These are phyloP conservation scores for Eurois occulta DNA, from an alignment of 2,888 invertebrate species.

Conservation along the genomic window DNA sequence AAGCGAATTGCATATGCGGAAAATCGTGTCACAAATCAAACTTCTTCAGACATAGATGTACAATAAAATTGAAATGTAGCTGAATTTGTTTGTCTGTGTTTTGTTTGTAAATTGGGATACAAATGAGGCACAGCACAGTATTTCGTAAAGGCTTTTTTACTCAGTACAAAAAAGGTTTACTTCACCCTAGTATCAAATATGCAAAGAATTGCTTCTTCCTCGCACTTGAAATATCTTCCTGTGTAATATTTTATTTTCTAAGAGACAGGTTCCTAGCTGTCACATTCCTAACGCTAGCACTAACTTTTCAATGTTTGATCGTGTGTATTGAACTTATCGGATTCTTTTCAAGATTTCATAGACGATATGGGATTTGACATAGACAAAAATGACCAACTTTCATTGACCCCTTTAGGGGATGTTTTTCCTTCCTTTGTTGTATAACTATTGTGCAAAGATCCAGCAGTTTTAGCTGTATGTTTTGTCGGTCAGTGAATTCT, in stretches of 20 bases:
- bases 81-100: no score
- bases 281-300: slow-evolving; percentile 21
- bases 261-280: slow-evolving; percentile 14
- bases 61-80: background rate
- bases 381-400: background rate
- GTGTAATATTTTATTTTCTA: slow-evolving; percentile 31
- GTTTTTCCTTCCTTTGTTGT: background rate
- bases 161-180: background rate
- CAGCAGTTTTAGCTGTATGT: background rate
- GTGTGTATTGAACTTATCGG: background rate
- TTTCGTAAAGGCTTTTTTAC: background rate
- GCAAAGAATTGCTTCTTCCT: background rate
- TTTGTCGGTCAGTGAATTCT: background rate
- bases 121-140: background rate
- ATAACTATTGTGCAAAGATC: background rate
- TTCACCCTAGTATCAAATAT: slow-evolving; percentile 4
- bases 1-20: slow-evolving; percentile 5
- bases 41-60: background rate
- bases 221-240: slow-evolving; percentile 8
- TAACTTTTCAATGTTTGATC: slow-evolving; percentile 10
- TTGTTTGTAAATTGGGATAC: slow-evolving; percentile 2
- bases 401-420: background rate
- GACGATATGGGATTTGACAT: background rate
- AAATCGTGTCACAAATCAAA: slow-evolving; percentile 7
- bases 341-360: background rate